A percentile compares a stretch with the other conserved stretches of the same genome.
Evolutionary conservation across 2,797 vertebrate genomes (phyloP).

Genomic region (Otolemur crassicaudatus): DNA sequence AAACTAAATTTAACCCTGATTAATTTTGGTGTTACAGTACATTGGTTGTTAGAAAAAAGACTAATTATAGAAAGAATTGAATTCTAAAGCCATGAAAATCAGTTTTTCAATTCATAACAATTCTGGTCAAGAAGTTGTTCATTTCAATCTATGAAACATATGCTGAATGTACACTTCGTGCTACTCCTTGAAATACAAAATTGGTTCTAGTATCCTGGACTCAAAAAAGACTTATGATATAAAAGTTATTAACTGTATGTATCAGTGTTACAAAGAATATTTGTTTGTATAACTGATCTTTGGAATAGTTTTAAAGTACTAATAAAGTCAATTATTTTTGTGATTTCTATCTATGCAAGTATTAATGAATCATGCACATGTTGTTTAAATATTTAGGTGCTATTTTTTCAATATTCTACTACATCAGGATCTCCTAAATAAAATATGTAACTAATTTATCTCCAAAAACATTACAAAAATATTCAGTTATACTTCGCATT

Average conservation of each 20-base stretch:
- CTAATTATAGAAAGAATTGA: slow-evolving; percentile 19
- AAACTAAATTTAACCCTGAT: slow-evolving; percentile 36
- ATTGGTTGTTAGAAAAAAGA: slow-evolving; percentile 3
- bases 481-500: neutral
- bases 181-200: neutral
- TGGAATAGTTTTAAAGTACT: neutral
- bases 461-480: slow-evolving; percentile 29
- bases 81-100: neutral
- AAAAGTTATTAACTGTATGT: neutral
- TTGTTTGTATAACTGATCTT: neutral
- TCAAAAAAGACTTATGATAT: neutral
- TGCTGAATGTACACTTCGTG: neutral
- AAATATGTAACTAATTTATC: neutral
- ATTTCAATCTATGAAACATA: slow-evolving; percentile 48
- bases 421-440: neutral
- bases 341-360: neutral
- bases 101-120: slow-evolving; percentile 28
- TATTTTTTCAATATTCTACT: neutral
- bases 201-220: neutral
- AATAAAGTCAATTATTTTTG: neutral
- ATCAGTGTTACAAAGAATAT: neutral
- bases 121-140: neutral
- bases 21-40: slow-evolving; percentile 17
- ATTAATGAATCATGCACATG: neutral
- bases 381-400: slow-evolving; percentile 13